Conservation (phyloP, 2,888 invertebrate species). For the Nebria brevicollis region DNA sequence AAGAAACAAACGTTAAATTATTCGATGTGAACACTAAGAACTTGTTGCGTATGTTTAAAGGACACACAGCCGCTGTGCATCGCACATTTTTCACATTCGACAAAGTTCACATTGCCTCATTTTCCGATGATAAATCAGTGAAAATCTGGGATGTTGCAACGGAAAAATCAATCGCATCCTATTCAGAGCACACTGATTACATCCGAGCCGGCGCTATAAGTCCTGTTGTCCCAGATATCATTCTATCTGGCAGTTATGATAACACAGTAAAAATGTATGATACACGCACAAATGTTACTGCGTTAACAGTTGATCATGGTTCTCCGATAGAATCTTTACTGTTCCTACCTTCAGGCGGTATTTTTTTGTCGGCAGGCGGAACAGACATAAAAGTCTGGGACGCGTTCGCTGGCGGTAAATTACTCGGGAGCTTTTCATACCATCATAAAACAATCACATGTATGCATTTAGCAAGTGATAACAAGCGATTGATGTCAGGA, state of each 20-base stretch:
- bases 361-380: constrained; percentile 92
- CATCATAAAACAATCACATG: constrained; percentile 97
- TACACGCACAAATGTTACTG: constrained; percentile 75
- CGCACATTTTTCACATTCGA: constrained; percentile 84
- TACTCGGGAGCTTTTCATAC: constrained; percentile 84
- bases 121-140: constrained; percentile 90
- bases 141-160: constrained; percentile 92
- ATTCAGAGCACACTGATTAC: constrained; percentile 80
- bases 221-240: constrained; percentile 77
- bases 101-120: constrained; percentile 82
- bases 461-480: constrained; percentile 82
- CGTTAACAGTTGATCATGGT: constrained; percentile 84
- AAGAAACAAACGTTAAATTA: constrained; percentile 85
- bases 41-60: constrained; percentile 85
- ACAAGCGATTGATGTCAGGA: constrained; percentile 85
- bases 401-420: constrained; percentile 84
- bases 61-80: constrained; percentile 83
- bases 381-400: constrained; percentile 95
- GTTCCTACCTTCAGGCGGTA: constrained; percentile 88
- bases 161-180: constrained; percentile 76
- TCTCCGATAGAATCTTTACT: constrained; percentile 89
- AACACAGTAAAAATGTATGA: constrained; percentile 90
- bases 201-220: constrained; percentile 85
- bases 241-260: constrained; percentile 91
- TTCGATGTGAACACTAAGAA: constrained; percentile 89